These are phyloP conservation scores for Serranus cabrilla DNA, from an alignment of 2,797 vertebrate species.

Conservation along the genomic window DNA sequence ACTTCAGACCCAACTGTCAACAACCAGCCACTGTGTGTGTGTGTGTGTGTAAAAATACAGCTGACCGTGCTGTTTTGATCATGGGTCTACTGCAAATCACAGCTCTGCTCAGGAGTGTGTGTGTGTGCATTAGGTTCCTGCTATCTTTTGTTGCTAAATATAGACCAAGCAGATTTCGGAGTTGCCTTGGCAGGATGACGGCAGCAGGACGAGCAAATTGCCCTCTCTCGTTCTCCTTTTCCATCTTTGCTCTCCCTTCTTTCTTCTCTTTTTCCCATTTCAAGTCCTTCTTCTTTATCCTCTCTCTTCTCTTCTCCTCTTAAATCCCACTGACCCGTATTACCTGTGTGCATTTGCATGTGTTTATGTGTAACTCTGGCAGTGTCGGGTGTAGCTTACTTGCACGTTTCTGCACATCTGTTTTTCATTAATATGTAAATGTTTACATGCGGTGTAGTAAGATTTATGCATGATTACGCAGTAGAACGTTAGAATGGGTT, in stretches of 20 bases:
- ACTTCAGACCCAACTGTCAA: conserved; percentile 67
- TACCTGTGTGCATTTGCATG: not conserved
- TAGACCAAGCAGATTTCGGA: conserved; percentile 57
- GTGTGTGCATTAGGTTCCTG: conserved; percentile 11
- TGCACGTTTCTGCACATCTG: conserved; percentile 1
- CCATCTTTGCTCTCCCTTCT: not conserved
- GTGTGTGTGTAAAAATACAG: conserved; percentile 34
- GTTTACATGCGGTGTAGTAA: not conserved
- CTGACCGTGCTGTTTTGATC: conserved; percentile 72
- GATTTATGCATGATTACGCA: not conserved
- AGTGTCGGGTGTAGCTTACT: not conserved
- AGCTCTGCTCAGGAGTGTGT: conserved; percentile 16
- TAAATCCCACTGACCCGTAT: conserved; percentile 12
- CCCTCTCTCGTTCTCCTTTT: conserved; percentile 3
- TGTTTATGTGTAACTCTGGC: not conserved
- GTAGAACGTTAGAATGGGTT: not conserved
- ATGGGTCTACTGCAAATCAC: conserved; percentile 48
- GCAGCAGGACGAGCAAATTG: conserved; percentile 36
- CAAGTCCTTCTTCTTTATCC: not conserved
- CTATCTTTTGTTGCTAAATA: conserved; percentile 63
- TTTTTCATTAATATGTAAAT: conserved; percentile 12
- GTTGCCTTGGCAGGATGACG: conserved; percentile 47
- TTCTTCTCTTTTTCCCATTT: not conserved
- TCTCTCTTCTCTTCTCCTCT: not conserved
- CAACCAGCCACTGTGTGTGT: conserved; percentile 39